Conservation (phyloP, 2,888 invertebrate species). For the Nebria salina region DNA sequence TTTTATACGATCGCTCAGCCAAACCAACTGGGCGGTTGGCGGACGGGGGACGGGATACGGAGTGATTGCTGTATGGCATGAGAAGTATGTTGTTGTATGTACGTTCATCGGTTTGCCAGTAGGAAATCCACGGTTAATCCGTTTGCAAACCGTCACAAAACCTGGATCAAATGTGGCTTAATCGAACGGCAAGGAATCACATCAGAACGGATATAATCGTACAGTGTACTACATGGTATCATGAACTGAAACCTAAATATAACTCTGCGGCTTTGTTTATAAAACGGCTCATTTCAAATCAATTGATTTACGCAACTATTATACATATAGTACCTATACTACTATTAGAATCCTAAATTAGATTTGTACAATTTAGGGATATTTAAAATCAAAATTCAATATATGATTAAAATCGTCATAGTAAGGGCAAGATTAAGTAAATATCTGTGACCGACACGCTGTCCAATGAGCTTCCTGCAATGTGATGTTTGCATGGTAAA, state of each 20-base stretch:
- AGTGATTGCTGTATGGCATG: neutral
- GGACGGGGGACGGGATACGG: neutral
- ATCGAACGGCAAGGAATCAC: constrained; percentile 27
- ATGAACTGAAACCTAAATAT: neutral
- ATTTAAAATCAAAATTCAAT: neutral
- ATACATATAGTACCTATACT: no score
- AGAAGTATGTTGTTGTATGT: neutral
- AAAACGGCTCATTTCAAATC: no score
- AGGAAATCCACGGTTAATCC: constrained; percentile 14
- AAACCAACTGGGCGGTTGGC: neutral
- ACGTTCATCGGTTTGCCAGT: constrained; percentile 8
- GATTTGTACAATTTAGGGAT: no score
- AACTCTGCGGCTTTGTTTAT: neutral
- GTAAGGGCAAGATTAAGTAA: neutral
- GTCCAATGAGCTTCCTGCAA: neutral
- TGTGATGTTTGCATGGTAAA: neutral
- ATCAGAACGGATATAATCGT: neutral
- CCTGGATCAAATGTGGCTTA: constrained; percentile 39
- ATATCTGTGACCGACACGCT: neutral
- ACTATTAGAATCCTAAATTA: no score
- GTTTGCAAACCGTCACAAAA: constrained; percentile 32
- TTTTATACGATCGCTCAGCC: neutral
- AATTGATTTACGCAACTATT: no score
- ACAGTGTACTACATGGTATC: neutral
- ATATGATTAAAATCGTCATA: neutral